phyloP scores from a whole-genome alignment of 2,113 vertebrate species.

The Xenopus laevis region DNA sequence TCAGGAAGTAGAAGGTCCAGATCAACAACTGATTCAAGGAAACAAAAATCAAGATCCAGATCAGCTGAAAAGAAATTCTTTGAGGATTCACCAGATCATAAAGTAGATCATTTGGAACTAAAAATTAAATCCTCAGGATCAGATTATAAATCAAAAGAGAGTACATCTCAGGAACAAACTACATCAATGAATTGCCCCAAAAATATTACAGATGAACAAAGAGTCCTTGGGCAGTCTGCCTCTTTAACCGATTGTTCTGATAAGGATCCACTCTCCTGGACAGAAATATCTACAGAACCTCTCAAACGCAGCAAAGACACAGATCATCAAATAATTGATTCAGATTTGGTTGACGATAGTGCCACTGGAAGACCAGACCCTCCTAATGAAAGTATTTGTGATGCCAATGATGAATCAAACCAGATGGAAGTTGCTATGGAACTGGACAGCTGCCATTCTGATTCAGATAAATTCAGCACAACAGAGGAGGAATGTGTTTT shows the following conservation, averaged over 20 bases:
- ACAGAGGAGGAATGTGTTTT: not conserved
- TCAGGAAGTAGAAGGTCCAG: not conserved
- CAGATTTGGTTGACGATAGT: not conserved
- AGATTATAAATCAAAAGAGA: not conserved
- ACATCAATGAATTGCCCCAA: not conserved
- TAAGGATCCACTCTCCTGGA: not conserved
- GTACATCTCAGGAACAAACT: not conserved
- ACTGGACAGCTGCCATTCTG: not conserved
- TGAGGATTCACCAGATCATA: not conserved
- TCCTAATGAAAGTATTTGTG: not conserved
- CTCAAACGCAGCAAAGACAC: not conserved
- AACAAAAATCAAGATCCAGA: not conserved
- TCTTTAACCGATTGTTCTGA: not conserved
- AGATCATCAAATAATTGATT: not conserved
- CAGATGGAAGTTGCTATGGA: not conserved
- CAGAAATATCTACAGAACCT: not conserved
- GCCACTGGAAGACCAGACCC: not conserved
- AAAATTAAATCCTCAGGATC: not conserved
- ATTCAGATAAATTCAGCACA: not conserved
- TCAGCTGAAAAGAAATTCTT: not conserved
- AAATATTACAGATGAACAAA: not conserved
- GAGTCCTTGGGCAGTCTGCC: no score
- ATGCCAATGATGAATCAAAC: not conserved
- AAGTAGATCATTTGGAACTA: not conserved
- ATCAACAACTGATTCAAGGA: conserved; percentile 5